Percentiles rank a stretch among this genome's conserved stretches.
phyloP scores from a whole-genome alignment of 2,797 vertebrate genomes.

The Cossypha caffra region DNA sequence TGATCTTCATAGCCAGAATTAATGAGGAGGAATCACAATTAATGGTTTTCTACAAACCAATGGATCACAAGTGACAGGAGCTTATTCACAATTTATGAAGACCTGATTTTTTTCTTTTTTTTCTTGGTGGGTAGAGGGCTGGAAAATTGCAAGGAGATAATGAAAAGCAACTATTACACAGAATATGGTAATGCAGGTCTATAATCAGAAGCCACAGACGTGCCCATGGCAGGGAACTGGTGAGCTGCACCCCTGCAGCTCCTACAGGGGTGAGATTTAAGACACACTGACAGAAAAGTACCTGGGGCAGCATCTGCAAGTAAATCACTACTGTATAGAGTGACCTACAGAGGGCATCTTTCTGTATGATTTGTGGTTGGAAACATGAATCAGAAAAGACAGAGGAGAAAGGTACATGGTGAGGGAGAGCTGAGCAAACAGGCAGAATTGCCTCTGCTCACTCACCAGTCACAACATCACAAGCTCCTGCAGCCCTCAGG shows the following conservation, averaged over 20 bases:
- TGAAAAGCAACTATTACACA: constrained; percentile 6
- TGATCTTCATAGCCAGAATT: constrained; percentile 19
- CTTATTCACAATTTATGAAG: constrained; percentile 45
- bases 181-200: not conserved
- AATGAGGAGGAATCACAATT: constrained; percentile 48
- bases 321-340: not conserved
- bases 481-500: not conserved
- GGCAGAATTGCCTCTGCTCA: not conserved
- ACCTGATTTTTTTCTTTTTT: not conserved
- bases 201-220: not conserved
- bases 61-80: constrained; percentile 37
- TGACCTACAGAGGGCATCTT: constrained; percentile 1
- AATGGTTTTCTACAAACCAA: constrained; percentile 39
- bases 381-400: not conserved
- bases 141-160: constrained; percentile 20
- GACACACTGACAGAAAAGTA: not conserved
- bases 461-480: not conserved
- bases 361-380: not conserved
- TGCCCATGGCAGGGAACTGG: not conserved
- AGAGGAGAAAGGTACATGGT: not conserved
- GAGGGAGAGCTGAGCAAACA: not conserved
- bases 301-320: not conserved
- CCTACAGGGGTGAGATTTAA: not conserved
- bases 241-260: not conserved
- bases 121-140: not conserved